Evolutionary conservation across 2,797 vertebrate genomes (phyloP).

Genomic region (Sebastes taczanowskii): DNA sequence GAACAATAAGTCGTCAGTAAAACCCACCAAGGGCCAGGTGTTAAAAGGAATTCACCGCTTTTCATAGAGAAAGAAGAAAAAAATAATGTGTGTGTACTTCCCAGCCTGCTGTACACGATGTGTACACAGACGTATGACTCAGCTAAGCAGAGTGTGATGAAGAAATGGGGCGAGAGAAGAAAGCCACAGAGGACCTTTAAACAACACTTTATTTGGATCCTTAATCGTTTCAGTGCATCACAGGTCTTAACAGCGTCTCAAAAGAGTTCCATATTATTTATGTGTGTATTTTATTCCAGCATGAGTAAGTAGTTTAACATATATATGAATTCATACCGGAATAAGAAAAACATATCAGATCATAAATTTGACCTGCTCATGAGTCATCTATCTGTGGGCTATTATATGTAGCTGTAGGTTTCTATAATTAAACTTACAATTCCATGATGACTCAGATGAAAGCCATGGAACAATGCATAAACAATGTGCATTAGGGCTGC

Average conservation of each 20-base stretch:
- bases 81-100: background rate
- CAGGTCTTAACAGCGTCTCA: background rate
- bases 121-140: constrained; percentile 18
- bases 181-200: constrained; percentile 7
- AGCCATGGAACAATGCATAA: background rate
- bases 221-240: background rate
- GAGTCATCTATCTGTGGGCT: background rate
- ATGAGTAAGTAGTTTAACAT: background rate
- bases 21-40: background rate
- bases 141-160: constrained; percentile 4
- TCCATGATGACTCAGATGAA: background rate
- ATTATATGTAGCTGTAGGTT: background rate
- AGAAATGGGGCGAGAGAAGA: constrained; percentile 8
- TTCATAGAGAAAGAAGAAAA: background rate
- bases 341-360: background rate
- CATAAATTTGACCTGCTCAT: background rate
- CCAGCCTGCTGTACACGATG: background rate
- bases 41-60: background rate
- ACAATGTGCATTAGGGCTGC: background rate
- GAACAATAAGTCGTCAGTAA: background rate
- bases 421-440: background rate
- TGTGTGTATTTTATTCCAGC: background rate
- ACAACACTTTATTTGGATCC: constrained; percentile 20
- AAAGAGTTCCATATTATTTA: background rate
- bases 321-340: background rate